Percentiles rank a stretch among this genome's conserved stretches.
These are phyloP conservation scores for Cyanoramphus novaezelandiae DNA, from an alignment of 2,113 vertebrate species.

Conservation along the genomic window DNA sequence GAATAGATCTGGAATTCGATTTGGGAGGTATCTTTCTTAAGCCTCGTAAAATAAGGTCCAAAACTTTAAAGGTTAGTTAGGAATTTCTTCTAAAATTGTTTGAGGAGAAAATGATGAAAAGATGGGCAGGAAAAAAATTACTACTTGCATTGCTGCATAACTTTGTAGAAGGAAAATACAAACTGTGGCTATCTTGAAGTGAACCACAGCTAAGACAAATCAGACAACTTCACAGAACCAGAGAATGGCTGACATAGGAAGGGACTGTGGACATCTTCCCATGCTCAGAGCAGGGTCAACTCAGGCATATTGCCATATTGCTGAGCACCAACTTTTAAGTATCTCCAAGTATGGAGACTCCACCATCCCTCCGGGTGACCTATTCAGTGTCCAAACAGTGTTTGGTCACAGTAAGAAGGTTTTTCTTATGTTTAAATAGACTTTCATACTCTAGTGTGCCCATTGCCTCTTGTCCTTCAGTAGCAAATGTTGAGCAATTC, in stretches of 20 bases:
- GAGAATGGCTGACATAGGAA: not conserved
- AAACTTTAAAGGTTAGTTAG: not conserved
- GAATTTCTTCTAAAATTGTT: not conserved
- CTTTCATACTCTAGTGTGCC: not conserved
- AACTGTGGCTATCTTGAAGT: not conserved
- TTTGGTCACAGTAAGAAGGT: not conserved
- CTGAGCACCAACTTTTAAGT: not conserved
- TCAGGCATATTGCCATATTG: not conserved
- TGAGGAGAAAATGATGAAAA: not conserved
- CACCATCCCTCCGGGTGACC: fast-evolving
- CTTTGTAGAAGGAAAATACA: not conserved
- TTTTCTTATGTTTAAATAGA: not conserved
- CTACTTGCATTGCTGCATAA: not conserved
- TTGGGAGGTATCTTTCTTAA: not conserved
- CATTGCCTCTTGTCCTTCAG: not conserved
- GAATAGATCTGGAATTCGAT: not conserved
- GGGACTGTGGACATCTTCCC: not conserved
- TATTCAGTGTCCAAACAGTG: not conserved
- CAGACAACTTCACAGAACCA: not conserved
- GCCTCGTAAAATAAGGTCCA: not conserved
- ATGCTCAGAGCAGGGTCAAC: not conserved
- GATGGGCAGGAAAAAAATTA: not conserved
- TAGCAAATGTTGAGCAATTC: not conserved
- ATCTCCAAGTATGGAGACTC: not conserved
- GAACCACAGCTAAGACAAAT: not conserved